Base-by-base conservation (phyloP, 2,797 vertebrate species). In the Pogonophryne albipinna region DNA sequence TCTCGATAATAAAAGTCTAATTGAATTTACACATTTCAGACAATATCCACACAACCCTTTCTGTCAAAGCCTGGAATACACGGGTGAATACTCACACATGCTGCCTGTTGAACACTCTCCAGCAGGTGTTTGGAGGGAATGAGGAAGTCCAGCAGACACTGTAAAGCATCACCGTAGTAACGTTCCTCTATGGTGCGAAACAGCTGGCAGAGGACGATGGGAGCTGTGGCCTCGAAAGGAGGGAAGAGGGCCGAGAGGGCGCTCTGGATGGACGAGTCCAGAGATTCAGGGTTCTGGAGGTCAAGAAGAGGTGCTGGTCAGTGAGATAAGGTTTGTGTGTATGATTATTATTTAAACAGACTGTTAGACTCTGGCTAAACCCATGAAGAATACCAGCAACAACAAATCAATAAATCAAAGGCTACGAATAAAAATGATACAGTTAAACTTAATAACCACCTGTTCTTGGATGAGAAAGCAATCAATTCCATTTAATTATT, bases 81-180 rank as follows among this genome's bases (percentile, higher is more conserved):
- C 19, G 15, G 11, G 14, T 58, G 9, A 13, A 53, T 9, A 95
- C 98, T 98, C 93, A 99, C 98, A 0, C 98, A 99, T 72, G 98
- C 97, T 0, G 96, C 96, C 84, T 97, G 97, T 14, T 97, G 96
- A 64, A 98, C 93, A 41, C 95, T 97, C 84, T 99, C 97, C 78
- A 98, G 95, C 78, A 99, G 94, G 71, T 97, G 97, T 91, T 98
- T 98, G 91, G 96, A 94, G 0, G 98, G 98, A 86, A 98, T 96
- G 79, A 99, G 96, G 92, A 98, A 99, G 90, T 97, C 96, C 82
- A 99, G 92, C 63, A 98, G 93, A 85, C 97, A 98, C 85, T 95
- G 95, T 63, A 99, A 93, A 1, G 97, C 96, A 6, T 99, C 98
- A 0, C 97, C 97, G 1, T 62, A 93, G 92, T 97, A 99, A 89